Evolutionary conservation across 2,888 invertebrate species (phyloP).

Genomic region (Drosophila falleni): DNA sequence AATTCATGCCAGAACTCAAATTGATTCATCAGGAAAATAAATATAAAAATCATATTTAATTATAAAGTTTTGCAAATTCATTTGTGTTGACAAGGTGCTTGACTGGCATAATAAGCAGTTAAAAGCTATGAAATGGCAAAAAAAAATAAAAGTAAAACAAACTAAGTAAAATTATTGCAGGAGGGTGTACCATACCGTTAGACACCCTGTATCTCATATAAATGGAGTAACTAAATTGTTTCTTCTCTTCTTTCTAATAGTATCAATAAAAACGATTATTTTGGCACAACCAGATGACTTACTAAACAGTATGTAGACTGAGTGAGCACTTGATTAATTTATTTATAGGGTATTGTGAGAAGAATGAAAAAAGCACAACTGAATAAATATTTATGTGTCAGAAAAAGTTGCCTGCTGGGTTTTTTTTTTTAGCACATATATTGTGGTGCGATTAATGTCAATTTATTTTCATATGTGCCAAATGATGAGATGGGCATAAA

Average conservation of each 20-base stretch:
- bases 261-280: neutral
- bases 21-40: conserved; percentile 10
- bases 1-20: conserved; percentile 27
- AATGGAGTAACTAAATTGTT: neutral
- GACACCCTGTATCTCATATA: conserved; percentile 2
- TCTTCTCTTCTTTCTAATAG: neutral
- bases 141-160: conserved; percentile 14
- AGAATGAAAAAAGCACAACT: conserved; percentile 2
- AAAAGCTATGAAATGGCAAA: conserved; percentile 19
- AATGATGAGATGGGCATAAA: conserved; percentile 32
- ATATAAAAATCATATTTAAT: conserved; percentile 38
- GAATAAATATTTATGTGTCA: conserved; percentile 12
- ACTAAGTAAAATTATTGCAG: neutral
- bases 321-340: neutral
- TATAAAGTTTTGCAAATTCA: conserved; percentile 41
- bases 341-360: conserved; percentile 18
- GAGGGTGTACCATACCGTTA: neutral
- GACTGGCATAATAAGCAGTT: conserved; percentile 46
- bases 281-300: neutral
- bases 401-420: conserved; percentile 28
- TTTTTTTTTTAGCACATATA: conserved; percentile 46
- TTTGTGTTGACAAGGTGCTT: conserved; percentile 56
- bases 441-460: conserved; percentile 57
- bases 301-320: neutral
- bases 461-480: conserved; percentile 62